Base-by-base conservation (phyloP, 2,888 invertebrate genomes). In the Lithophane ornitopus region DNA sequence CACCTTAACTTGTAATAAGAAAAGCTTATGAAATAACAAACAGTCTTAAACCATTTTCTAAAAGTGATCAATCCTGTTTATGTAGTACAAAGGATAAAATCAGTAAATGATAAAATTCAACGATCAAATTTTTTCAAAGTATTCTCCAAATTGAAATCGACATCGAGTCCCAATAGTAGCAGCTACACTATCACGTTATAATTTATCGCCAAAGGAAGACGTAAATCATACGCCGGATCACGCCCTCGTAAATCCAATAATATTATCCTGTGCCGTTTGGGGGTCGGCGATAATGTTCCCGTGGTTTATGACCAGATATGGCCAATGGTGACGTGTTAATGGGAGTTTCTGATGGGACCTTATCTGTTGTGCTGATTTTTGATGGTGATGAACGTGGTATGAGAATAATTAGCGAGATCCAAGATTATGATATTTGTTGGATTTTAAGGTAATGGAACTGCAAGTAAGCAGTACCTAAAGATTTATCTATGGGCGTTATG, bases 171-270 rank as follows among this genome's bases (percentile, higher is more conserved):
- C 87, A 70, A 73, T 86, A 78, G 88, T 84, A 87, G 82, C 78
- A 82, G 81, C 68, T 69, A 73, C 79, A 82, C 88, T 89, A 89
- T 89, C 89, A 86, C 80, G 80, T 75, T 70, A 86, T 94, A 93
- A 95, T 94, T 94, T 94, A 95, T 94, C 92, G 93, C 68, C 88
- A 85, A 88, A 94, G 96, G 96, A 96, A 96, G 94, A 92, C 91
- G 93, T 96, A 96, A 96, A 96, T 96, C 96, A 95, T 88, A 88
- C 91, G 93, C 91, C 93, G 91, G 92, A 95, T 94, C 93, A 93
- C 91, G 92, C 91, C 91, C 93, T 94, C 95, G 93, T 96, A 96
- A 96, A 96, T 96, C 94, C 94, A 93, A 93, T 93, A 95, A 94
- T 95, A 95, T 96, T 93, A 94, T 93, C 94, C 94, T 91, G 92